Percentiles rank a stretch among this genome's conserved stretches.
Conservation (phyloP, 2,113 vertebrate species). For the Paradoxurus hermaphroditus region DNA sequence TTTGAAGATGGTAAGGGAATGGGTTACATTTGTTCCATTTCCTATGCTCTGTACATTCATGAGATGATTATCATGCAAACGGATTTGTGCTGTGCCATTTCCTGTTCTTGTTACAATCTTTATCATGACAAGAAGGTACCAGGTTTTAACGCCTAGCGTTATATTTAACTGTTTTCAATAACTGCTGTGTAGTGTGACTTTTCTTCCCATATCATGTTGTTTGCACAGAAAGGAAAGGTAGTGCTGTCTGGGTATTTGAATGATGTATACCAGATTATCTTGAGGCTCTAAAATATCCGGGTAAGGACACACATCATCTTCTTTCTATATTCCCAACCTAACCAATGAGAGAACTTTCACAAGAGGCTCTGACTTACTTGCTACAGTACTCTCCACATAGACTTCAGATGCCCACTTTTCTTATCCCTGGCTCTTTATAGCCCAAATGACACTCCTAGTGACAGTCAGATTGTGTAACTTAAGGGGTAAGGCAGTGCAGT, state of each 20-base stretch:
- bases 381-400: not conserved
- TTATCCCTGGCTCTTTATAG: slow-evolving; percentile 3
- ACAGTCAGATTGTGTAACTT: slow-evolving; percentile 61
- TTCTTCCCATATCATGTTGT: slow-evolving; percentile 4
- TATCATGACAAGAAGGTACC: slow-evolving; percentile 78
- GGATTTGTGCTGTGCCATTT: slow-evolving; percentile 75
- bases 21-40: slow-evolving; percentile 77
- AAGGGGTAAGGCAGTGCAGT: slow-evolving; percentile 54
- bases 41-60: slow-evolving; percentile 76
- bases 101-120: slow-evolving; percentile 80
- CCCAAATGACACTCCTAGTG: slow-evolving; percentile 56
- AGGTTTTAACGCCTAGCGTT: slow-evolving; percentile 78
- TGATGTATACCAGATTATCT: not conserved
- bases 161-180: slow-evolving; percentile 72
- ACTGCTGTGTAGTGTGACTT: slow-evolving; percentile 52
- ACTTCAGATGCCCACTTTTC: slow-evolving; percentile 37
- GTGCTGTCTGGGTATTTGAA: not conserved
- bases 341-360: not conserved
- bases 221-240: not conserved
- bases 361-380: slow-evolving; percentile 5
- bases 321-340: not conserved
- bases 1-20: slow-evolving; percentile 74
- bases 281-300: not conserved
- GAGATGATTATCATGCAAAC: slow-evolving; percentile 82
- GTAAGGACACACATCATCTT: not conserved